Conservation (phyloP, 2,797 vertebrate genomes). For the Dromococcyx pavoninus region DNA sequence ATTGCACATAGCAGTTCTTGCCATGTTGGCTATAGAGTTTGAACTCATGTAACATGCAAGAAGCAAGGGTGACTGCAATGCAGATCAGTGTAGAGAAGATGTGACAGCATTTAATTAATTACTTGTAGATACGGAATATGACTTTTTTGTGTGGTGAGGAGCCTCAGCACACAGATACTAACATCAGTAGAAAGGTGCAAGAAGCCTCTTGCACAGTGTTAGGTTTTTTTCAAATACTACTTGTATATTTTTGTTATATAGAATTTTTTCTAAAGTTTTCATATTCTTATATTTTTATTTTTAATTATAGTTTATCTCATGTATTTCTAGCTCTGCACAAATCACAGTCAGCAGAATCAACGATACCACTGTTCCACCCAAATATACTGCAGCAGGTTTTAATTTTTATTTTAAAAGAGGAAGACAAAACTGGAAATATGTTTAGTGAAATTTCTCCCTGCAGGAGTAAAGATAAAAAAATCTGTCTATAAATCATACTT, state of each 20-base stretch:
- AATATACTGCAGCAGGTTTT: background rate
- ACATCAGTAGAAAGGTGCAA: background rate
- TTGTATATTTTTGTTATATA: background rate
- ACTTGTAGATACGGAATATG: background rate
- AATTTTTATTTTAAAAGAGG: background rate
- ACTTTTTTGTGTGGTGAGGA: background rate
- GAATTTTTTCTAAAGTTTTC: background rate
- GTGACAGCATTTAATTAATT: background rate
- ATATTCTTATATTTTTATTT: background rate
- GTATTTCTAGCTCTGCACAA: background rate
- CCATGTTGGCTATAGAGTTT: background rate
- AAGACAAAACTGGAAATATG: background rate
- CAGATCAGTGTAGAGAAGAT: background rate
- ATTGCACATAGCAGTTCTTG: rapidly evolving
- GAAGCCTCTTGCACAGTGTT: background rate
- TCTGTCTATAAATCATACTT: background rate
- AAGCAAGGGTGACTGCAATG: background rate
- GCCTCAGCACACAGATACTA: background rate
- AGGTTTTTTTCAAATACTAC: background rate
- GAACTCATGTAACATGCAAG: rapidly evolving
- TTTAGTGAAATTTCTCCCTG: background rate
- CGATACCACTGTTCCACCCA: background rate
- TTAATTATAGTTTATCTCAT: background rate
- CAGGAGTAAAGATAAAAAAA: background rate
- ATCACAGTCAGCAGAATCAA: background rate